Base-by-base conservation (phyloP, 2,888 invertebrate species). In the Caenorhabditis uteleia region DNA sequence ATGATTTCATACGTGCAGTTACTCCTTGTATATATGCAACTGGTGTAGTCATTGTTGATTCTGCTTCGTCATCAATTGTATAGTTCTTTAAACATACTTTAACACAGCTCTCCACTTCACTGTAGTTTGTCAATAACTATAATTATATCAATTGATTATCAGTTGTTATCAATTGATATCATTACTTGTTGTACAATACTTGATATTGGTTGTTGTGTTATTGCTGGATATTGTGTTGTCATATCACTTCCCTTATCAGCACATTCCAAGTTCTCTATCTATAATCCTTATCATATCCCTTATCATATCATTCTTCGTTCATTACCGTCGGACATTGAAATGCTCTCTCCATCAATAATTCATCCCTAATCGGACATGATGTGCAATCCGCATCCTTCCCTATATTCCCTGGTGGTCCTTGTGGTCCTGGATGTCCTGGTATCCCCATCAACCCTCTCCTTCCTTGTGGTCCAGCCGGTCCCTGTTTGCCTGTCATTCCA, bases 11-110 rank as follows among this genome's bases (percentile, higher is more conserved):
- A 82, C 82, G 81, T 27, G 82, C 82, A 5, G 82, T 80, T 18
- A 76, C 82, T 42, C 82, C 83, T 60, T 80, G 76, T 31, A 83
- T 82, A 62, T 82, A 83, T 6, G 82, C 78, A 21, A 75, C 65
- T 25, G 78, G 80, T 5, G 82, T 82, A 36, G 78, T 79, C 8
- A 74, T 62, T 14, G 74, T 68, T 4, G 47, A 46, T 33, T 69
- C 68, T 1, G 45, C 45, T 12, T 67, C 71, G 29, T 67, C 69
- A 26, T 70, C 75, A n/a, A 54, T 36, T 12, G 77, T 80, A 33
- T 73, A 66, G 39, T 82, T 83, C 7, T 74, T 68, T 36, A 79
- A 50, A 49, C 81, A 81, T 7, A 79, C 58, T 46, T 78, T 76
- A 20, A 45, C 45, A 33, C 45, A 45, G n/a, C 33, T 33, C 12